Evolutionary conservation across 2,113 vertebrate genomes (phyloP).

Genomic region (Oncorhynchus gorbuscha): DNA sequence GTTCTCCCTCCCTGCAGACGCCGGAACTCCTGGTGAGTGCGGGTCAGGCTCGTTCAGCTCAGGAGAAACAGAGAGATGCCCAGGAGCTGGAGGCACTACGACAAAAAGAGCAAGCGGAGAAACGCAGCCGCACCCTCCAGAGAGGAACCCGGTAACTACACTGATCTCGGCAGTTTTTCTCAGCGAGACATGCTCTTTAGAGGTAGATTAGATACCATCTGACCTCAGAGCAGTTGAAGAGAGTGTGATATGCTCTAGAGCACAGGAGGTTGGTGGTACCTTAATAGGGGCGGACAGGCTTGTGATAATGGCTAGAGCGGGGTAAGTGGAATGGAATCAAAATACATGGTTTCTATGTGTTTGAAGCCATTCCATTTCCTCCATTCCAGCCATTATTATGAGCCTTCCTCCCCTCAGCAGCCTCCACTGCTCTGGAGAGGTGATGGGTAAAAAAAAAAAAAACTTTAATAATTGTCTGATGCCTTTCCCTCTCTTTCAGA

Average conservation of each 20-base stretch:
- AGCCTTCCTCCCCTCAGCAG: no score
- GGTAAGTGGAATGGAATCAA: no score
- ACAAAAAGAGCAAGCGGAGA: constrained; percentile 82
- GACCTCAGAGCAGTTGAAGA: background rate
- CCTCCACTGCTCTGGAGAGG: background rate
- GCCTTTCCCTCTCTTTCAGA: constrained; percentile 57
- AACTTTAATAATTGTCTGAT: background rate
- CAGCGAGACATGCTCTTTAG: background rate
- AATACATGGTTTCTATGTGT: no score
- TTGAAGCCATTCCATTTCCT: no score
- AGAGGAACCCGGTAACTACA: constrained; percentile 79
- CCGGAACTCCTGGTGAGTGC: constrained; percentile 83
- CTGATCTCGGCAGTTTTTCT: no score
- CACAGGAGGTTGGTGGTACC: background rate
- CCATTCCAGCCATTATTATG: no score
- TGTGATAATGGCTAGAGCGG: no score
- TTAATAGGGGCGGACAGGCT: background rate
- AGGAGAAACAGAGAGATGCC: constrained; percentile 78
- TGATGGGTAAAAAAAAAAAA: background rate
- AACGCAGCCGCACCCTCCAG: constrained; percentile 78
- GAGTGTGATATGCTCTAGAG: background rate
- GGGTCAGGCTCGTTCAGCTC: constrained; percentile 75
- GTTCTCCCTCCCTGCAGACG: constrained; percentile 61
- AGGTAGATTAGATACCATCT: background rate
- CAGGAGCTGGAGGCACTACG: constrained; percentile 81